These are phyloP conservation scores for Aepyceros melampus DNA, from an alignment of 2,113 vertebrate genomes.

Conservation along the genomic window DNA sequence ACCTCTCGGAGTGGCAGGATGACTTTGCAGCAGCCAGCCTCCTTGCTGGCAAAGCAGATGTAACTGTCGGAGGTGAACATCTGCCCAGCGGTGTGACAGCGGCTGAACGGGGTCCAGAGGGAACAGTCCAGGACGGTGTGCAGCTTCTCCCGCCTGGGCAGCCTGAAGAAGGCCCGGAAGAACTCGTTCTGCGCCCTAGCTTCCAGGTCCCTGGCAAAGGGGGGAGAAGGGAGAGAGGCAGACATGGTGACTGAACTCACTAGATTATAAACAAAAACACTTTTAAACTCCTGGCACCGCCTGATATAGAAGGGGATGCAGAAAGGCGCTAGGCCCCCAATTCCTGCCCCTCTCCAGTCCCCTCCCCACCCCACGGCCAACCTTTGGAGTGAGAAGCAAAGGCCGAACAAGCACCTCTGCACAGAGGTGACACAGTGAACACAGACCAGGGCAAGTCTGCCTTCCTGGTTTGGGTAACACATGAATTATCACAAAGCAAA, in stretches of 20 bases:
- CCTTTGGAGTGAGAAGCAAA: too few species aligned
- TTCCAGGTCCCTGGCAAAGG: conserved; percentile 88
- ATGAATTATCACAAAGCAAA: neutral
- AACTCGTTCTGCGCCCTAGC: conserved; percentile 91
- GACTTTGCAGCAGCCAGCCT: conserved; percentile 89
- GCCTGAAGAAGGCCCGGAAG: conserved; percentile 93
- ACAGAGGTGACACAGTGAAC: neutral
- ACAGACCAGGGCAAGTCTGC: neutral
- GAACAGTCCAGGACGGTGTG: conserved; percentile 87
- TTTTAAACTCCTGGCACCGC: fast-evolving
- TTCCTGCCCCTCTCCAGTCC: fast-evolving
- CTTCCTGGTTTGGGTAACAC: neutral
- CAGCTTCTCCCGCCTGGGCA: conserved; percentile 89
- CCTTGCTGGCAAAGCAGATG: conserved; percentile 93
- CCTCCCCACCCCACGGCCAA: neutral
- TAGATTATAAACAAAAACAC: neutral
- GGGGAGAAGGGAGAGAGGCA: neutral
- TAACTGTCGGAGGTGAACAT: conserved; percentile 93
- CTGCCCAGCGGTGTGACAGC: conserved; percentile 90
- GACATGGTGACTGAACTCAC: neutral
- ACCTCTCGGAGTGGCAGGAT: conserved; percentile 94
- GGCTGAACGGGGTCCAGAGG: conserved; percentile 94
- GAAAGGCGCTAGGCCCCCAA: fast-evolving
- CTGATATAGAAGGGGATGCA: neutral
- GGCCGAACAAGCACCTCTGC: neutral